These are phyloP conservation scores for Echinometra lucunter DNA, from an alignment of 53 echinoderm and acorn worm species.

Conservation along the genomic window DNA sequence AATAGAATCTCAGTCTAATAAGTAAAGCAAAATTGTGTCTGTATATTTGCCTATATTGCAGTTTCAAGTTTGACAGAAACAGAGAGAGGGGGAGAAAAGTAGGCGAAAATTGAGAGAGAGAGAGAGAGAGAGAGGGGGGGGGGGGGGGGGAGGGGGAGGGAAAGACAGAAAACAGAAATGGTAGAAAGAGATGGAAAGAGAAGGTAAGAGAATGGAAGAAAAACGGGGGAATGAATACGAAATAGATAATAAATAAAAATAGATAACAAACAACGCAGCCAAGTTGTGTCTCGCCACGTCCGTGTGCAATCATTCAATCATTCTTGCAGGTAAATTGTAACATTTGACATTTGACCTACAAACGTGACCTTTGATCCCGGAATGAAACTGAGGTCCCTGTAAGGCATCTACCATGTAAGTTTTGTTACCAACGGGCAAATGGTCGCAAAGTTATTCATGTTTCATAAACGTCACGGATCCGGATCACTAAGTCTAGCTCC, in stretches of 20 bases:
- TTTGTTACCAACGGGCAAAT: too few relatives aligned
- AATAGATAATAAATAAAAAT: not conserved
- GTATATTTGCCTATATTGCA: not conserved
- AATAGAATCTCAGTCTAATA: not conserved
- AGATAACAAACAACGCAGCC: too few relatives aligned
- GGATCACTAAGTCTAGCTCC: too few relatives aligned
- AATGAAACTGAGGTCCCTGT: too few relatives aligned
- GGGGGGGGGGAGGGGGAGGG: not conserved
- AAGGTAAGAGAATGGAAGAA: not conserved
- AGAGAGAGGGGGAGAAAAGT: not conserved
- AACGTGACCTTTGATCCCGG: too few relatives aligned
- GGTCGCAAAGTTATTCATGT: too few relatives aligned
- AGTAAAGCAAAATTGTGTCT: not conserved
- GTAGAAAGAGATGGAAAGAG: not conserved
- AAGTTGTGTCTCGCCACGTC: too few relatives aligned
- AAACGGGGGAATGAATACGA: not conserved
- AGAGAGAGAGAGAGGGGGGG: not conserved
- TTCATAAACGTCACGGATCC: too few relatives aligned
- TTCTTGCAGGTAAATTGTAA: too few relatives aligned
- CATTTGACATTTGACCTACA: too few relatives aligned
- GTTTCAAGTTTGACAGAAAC: not conserved
- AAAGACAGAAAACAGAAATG: not conserved
- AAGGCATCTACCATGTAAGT: too few relatives aligned
- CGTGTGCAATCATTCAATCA: too few relatives aligned
- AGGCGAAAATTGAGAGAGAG: not conserved